Percentiles rank a stretch among this genome's conserved stretches.
Conservation (phyloP, 2,888 invertebrate genomes). For the Heliconius sara region DNA sequence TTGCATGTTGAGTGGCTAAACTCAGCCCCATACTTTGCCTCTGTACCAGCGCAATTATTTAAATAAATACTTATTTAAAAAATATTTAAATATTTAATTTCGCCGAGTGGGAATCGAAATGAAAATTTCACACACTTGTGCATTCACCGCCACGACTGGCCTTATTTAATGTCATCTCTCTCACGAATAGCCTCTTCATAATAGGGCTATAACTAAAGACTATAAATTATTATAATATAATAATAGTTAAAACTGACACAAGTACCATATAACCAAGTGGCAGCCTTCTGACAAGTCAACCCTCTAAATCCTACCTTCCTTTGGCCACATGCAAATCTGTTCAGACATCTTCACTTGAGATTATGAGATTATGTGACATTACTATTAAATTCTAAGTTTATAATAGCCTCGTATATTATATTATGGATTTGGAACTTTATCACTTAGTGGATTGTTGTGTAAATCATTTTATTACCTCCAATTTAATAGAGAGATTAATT, state of each 20-base stretch:
- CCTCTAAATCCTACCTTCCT: conserved; percentile 15
- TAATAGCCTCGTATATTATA: conserved; percentile 13
- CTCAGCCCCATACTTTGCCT: too few species aligned
- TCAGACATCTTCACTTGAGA: conserved; percentile 21
- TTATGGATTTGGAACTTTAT: conserved; percentile 2
- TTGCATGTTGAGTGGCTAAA: too few species aligned
- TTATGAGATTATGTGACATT: conserved; percentile 17
- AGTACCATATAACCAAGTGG: neutral
- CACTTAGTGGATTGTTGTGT: neutral
- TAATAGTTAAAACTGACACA: neutral
- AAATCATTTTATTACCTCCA: neutral
- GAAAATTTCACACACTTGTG: too few species aligned
- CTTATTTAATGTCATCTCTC: too few species aligned
- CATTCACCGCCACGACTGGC: too few species aligned
- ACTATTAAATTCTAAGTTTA: conserved; percentile 6
- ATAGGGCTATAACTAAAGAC: too few species aligned
- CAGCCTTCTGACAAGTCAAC: neutral
- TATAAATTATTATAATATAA: neutral
- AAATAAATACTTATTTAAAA: too few species aligned
- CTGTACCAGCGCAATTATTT: too few species aligned
- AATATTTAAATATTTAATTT: too few species aligned
- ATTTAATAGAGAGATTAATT: neutral
- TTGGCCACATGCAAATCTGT: conserved; percentile 15
- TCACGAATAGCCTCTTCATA: too few species aligned
- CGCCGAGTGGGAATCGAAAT: too few species aligned